A percentile compares a stretch with the other conserved stretches of the same genome.
These are phyloP conservation scores for Phoenicopterus ruber DNA, from an alignment of 2,113 vertebrate species.

Conservation along the genomic window DNA sequence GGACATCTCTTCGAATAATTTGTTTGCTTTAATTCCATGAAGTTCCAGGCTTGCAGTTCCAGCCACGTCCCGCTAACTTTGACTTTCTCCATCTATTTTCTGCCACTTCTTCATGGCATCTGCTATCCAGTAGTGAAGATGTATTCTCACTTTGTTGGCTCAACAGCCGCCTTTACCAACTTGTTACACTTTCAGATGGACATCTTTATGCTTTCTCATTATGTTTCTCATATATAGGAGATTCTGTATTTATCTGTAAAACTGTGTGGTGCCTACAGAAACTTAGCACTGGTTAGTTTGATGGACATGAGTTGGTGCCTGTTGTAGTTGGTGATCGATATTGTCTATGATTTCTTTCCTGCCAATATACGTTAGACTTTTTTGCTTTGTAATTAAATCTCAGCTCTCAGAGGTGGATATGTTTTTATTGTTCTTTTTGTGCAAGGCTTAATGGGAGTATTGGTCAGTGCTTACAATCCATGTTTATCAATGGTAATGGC, in stretches of 20 bases:
- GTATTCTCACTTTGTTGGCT: background rate
- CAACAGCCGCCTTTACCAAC: background rate
- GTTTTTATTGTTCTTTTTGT: background rate
- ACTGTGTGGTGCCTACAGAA: background rate
- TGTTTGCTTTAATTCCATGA: background rate
- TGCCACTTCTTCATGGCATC: background rate
- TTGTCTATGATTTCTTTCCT: background rate
- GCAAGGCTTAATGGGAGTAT: background rate
- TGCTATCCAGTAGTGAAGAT: background rate
- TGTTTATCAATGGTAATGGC: background rate
- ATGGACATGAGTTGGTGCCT: background rate
- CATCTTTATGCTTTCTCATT: background rate
- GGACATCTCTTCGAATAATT: background rate
- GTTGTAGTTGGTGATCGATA: background rate
- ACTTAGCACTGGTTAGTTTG: background rate
- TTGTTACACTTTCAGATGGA: background rate
- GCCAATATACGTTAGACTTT: background rate
- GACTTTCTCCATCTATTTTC: background rate
- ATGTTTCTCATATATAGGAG: background rate
- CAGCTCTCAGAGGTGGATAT: background rate
- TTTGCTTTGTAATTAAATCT: background rate
- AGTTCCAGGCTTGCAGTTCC: background rate
- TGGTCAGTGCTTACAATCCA: background rate
- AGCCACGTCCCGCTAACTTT: accelerated
- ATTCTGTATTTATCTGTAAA: background rate